Conservation (phyloP, 2,113 vertebrate species). For the Calcarius ornatus region DNA sequence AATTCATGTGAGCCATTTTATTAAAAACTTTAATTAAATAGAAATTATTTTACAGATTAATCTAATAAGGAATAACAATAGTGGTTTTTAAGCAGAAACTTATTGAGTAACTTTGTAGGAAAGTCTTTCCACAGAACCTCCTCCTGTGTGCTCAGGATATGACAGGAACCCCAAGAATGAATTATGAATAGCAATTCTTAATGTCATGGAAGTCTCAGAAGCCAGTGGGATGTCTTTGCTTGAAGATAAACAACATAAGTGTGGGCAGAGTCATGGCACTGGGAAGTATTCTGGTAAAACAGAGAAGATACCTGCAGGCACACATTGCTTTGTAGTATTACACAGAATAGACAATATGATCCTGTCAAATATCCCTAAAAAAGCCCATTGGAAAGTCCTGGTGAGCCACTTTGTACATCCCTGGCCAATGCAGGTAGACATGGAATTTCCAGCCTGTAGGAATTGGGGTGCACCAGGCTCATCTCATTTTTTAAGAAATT, state of each 20-base stretch:
- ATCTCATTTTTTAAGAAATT: background rate
- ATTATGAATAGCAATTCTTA: background rate
- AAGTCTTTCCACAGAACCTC: background rate
- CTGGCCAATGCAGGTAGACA: background rate
- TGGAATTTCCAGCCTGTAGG: background rate
- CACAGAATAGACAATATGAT: background rate
- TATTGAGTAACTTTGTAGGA: background rate
- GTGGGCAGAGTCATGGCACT: background rate
- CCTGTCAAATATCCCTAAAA: background rate
- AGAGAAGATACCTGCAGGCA: background rate
- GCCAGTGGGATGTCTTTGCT: background rate
- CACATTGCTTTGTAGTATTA: background rate
- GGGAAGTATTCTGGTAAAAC: background rate
- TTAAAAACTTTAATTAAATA: background rate
- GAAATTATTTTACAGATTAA: background rate
- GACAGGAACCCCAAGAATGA: background rate
- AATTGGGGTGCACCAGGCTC: background rate
- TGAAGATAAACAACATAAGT: background rate
- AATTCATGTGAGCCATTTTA: background rate
- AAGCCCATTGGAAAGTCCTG: background rate
- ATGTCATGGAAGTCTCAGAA: background rate
- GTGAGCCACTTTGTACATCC: background rate
- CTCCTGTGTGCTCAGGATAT: background rate
- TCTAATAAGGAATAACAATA: background rate
- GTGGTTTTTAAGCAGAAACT: background rate